Conservation (phyloP, 2,797 vertebrate genomes). For the Nannoperca australis region DNA sequence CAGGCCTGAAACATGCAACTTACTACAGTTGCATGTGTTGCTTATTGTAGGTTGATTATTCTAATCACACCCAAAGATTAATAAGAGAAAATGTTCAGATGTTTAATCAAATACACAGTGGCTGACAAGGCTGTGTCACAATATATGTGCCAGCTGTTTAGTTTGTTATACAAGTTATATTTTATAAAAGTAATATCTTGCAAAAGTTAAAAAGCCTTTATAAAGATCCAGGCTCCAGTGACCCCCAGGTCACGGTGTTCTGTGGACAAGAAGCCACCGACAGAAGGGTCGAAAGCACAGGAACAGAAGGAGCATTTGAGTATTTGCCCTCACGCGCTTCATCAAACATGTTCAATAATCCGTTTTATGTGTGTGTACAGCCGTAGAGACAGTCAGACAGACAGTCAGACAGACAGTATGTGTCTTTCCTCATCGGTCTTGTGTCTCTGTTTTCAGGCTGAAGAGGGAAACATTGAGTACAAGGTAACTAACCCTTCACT, state of each 20-base stretch:
- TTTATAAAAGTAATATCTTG: no score
- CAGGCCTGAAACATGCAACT: no score
- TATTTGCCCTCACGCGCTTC: neutral
- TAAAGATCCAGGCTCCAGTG: neutral
- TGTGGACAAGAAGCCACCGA: neutral
- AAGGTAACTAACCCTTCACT: conserved; percentile 85
- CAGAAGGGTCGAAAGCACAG: no score
- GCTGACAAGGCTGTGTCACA: neutral
- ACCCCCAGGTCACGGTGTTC: neutral
- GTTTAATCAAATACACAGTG: neutral
- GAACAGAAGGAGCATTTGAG: no score
- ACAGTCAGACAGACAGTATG: neutral
- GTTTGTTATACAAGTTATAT: neutral
- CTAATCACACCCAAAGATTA: neutral
- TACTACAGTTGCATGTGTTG: no score
- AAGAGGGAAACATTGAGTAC: conserved; percentile 99
- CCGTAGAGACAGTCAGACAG: neutral
- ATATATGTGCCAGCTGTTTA: neutral
- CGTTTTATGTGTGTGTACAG: neutral
- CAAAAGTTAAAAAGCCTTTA: neutral
- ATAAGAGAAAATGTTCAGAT: neutral
- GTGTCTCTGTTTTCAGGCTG: conserved; percentile 86
- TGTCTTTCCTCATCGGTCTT: conserved; percentile 1
- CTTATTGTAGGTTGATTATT: no score
- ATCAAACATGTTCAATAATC: neutral